Base-by-base conservation (phyloP, 2,797 vertebrate species). In the Rhinoraja longicauda region DNA sequence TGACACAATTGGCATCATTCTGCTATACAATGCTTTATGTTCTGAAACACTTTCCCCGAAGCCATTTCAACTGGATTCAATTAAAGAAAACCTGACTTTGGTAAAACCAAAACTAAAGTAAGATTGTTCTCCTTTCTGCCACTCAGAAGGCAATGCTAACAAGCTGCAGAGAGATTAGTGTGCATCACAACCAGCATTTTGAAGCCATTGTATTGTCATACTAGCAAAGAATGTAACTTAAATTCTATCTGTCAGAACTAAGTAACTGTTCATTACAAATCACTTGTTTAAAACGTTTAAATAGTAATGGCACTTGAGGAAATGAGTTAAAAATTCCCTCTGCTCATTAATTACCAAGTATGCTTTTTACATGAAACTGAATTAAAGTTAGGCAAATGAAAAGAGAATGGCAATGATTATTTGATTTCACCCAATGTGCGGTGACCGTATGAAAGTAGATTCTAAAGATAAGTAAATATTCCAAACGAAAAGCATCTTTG, bases 351-450 rank as follows among this genome's bases (percentile, higher is more conserved):
- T 73, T 92, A 92, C 72, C 21, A 90, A 39, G n/a, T 29, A 88
- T 32, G n/a, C 21, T 88, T 59, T 21, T 73, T 72, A 53, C 17
- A 91, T 45, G 39, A 67, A 90, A 67, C 62, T 17, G 67, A 72
- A 75, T 92, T 45, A 72, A 91, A 73, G 36, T 91, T 72, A 75
- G 57, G 57, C 26, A 92, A 92, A 75, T 92, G 67, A 92, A 10
- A 72, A 75, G 90, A 57, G 39, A 59, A 84, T 84, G 19, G 26
- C 81, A 24, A 53, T 57, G 29, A 39, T 36, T 92, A 92, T 24
- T 75, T 75, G 62, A 53, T 29, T 75, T 53, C 24, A n/a, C 39
- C 21, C 72, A 53, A 53, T 75, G 8, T 9, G 24, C 17, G 84
- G 10, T 0, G 36, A 88, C 17, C 36, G 59, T 32, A 36, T 67